phyloP scores from a whole-genome alignment of 2,888 invertebrate genomes.

The Orgyia antiqua region DNA sequence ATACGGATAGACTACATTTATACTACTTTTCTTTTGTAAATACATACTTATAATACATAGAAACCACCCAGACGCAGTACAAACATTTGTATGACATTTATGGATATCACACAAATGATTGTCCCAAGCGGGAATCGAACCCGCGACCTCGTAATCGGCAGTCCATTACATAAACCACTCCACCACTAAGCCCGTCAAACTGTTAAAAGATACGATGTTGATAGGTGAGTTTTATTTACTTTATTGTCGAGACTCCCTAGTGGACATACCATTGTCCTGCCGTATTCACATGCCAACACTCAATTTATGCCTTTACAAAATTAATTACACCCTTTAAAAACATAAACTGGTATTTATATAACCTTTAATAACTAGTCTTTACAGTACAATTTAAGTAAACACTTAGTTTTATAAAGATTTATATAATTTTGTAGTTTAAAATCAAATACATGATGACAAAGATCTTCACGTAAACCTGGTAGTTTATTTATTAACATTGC shows the following conservation, averaged over 20 bases:
- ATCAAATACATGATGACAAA: slow-evolving; percentile 52
- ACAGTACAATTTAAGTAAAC: not conserved
- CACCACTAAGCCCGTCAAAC: slow-evolving; percentile 19
- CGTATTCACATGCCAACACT: slow-evolving; percentile 67
- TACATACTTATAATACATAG: no score
- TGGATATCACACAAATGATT: no score
- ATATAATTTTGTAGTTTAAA: slow-evolving; percentile 10
- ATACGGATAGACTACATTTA: no score
- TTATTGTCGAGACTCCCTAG: slow-evolving; percentile 26
- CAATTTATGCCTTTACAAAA: slow-evolving; percentile 53
- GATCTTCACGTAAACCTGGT: slow-evolving; percentile 42
- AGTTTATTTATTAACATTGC: slow-evolving; percentile 54
- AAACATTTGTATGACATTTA: no score
- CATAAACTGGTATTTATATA: not conserved
- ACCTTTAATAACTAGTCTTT: not conserved
- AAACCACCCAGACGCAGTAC: no score
- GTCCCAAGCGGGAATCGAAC: no score
- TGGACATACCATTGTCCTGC: slow-evolving; percentile 55
- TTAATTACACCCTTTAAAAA: slow-evolving; percentile 4
- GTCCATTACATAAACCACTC: no score
- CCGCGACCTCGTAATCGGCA: no score
- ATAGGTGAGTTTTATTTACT: slow-evolving; percentile 57
- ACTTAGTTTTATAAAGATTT: not conserved
- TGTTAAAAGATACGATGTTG: slow-evolving; percentile 39
- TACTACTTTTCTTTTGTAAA: no score